phyloP scores from a whole-genome alignment of 2,888 invertebrate species.

The Acheta domesticus region DNA sequence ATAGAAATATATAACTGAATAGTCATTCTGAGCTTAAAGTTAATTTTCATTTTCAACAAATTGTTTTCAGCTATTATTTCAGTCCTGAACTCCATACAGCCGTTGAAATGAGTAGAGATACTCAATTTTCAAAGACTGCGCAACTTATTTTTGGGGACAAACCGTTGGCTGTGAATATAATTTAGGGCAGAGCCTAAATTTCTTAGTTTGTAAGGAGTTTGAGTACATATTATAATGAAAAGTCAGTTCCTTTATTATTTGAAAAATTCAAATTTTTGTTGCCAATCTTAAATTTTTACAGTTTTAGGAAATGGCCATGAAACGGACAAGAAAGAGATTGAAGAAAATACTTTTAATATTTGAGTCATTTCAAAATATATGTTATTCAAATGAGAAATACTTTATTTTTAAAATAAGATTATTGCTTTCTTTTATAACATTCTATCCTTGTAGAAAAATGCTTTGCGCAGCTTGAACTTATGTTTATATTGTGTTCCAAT shows the following conservation, averaged over 20 bases:
- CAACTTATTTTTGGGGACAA: constrained; percentile 33
- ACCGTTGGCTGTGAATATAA: constrained; percentile 37
- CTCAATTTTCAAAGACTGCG: constrained; percentile 32
- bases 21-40: constrained; percentile 19
- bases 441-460: constrained; percentile 24
- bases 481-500: constrained; percentile 25
- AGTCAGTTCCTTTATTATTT: constrained; percentile 21
- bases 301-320: constrained; percentile 27
- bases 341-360: constrained; percentile 22
- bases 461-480: constrained; percentile 30
- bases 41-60: constrained; percentile 22
- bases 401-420: constrained; percentile 26
- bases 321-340: constrained; percentile 29
- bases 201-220: constrained; percentile 31
- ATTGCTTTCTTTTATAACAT: constrained; percentile 28
- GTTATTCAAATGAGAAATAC: neutral
- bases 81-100: constrained; percentile 25
- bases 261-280: constrained; percentile 21
- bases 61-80: constrained; percentile 19
- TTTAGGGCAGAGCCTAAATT: constrained; percentile 31
- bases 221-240: neutral
- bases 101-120: constrained; percentile 30
- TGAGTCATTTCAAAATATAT: constrained; percentile 25
- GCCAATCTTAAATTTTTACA: neutral
- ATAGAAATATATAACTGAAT: constrained; percentile 23